phyloP scores from a whole-genome alignment of 2,797 vertebrate species.

The Orientallactaga sibirica region DNA sequence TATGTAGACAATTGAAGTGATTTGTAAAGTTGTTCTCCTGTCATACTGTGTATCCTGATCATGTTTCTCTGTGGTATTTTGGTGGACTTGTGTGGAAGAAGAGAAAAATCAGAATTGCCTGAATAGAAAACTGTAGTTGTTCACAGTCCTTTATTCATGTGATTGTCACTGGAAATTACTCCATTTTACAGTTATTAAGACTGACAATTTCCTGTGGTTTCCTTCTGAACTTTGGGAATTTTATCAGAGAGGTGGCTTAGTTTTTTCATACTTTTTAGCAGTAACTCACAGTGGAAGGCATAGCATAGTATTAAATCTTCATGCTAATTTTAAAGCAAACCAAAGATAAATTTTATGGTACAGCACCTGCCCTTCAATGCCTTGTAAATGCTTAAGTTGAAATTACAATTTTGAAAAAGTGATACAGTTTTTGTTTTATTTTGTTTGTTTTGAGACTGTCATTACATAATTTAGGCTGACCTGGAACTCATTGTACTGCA shows the following conservation, averaged over 20 bases:
- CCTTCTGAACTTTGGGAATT: constrained; percentile 30
- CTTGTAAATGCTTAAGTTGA: constrained; percentile 53
- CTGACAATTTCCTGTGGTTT: constrained; percentile 62
- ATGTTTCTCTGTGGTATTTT: constrained; percentile 32
- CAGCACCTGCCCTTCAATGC: neutral
- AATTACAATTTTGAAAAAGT: constrained; percentile 56
- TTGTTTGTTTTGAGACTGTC: neutral
- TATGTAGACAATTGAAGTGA: constrained; percentile 49
- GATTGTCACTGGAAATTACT: neutral
- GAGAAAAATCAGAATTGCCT: constrained; percentile 52
- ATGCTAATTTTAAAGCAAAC: neutral
- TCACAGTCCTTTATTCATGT: constrained; percentile 17
- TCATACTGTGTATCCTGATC: constrained; percentile 28
- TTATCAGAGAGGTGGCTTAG: constrained; percentile 59
- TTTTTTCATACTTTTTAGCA: neutral
- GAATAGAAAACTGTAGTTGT: neutral
- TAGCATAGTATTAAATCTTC: neutral
- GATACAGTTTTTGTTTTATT: neutral
- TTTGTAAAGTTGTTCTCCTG: constrained; percentile 33
- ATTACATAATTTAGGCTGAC: neutral
- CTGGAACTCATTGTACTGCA: neutral
- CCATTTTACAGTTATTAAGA: constrained; percentile 44
- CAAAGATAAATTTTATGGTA: constrained; percentile 22
- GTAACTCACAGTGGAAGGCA: constrained; percentile 35
- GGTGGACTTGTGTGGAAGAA: constrained; percentile 49